phyloP scores from a whole-genome alignment of 2,888 invertebrate genomes.

The Pachliopta kotzebuea region DNA sequence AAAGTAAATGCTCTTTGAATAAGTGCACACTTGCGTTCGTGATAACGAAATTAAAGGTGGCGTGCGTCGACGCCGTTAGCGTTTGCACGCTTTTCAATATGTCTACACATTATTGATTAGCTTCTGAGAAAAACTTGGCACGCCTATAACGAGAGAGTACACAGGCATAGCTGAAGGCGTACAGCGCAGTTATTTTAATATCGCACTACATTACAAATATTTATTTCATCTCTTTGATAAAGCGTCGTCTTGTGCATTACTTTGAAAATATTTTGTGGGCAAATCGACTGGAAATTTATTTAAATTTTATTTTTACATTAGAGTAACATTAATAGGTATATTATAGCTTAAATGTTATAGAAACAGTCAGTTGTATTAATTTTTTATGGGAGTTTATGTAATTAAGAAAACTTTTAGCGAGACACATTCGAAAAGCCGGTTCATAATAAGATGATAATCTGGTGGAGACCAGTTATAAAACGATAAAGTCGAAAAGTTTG shows the following conservation, averaged over 20 bases:
- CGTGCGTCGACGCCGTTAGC: slow-evolving; percentile 53
- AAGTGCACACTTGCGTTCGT: slow-evolving; percentile 32
- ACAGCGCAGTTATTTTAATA: slow-evolving; percentile 36
- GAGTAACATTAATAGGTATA: not conserved
- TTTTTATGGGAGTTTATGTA: slow-evolving; percentile 6
- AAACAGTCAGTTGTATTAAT: not conserved
- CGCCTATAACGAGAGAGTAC: slow-evolving; percentile 38
- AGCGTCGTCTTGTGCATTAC: slow-evolving; percentile 8
- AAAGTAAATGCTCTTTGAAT: slow-evolving; percentile 31
- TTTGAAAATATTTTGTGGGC: slow-evolving; percentile 4
- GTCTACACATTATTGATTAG: slow-evolving; percentile 63
- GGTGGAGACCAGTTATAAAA: slow-evolving; percentile 40
- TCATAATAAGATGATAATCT: slow-evolving; percentile 17
- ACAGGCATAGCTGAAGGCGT: slow-evolving; percentile 35
- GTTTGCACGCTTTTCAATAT: slow-evolving; percentile 58
- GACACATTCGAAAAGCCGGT: slow-evolving; percentile 12
- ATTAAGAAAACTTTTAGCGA: slow-evolving; percentile 4
- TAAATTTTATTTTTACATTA: not conserved
- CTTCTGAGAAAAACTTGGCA: slow-evolving; percentile 63
- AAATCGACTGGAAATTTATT: slow-evolving; percentile 14
- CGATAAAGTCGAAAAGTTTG: slow-evolving; percentile 53
- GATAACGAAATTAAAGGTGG: slow-evolving; percentile 43
- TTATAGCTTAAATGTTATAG: not conserved
- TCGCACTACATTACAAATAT: slow-evolving; percentile 35
- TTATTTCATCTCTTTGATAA: slow-evolving; percentile 17